Base-by-base conservation (phyloP, 2,797 vertebrate genomes). In the Sebastes taczanowskii region DNA sequence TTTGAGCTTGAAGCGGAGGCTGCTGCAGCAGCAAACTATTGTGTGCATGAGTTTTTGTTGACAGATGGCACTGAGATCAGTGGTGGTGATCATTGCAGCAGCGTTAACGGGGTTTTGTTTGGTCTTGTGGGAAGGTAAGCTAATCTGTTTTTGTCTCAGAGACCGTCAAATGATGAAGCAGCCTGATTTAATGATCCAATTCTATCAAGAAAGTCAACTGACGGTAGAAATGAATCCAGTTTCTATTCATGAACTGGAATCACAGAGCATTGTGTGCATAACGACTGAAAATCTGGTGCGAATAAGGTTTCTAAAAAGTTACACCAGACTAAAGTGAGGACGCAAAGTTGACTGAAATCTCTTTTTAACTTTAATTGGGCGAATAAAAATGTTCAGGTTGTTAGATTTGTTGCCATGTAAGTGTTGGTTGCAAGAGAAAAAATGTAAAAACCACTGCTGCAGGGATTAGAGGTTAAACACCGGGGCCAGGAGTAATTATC, bases 21-120 rank as follows among this genome's bases (percentile, higher is more conserved):
- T 42, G 83, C 74, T 60, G 77, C 60, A 13, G 85, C 56, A 75
- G 79, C 14, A 58, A 78, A 90, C 79, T 71, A 68, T 83, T 81
- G 78, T 79, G 74, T 25, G 23, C 38, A 25, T 1, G 11, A 69
- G 72, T 46, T n/a, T 83, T 69, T 82, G 81, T 78, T 78, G 77
- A 85, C 80, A 87, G 86, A 91, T 87, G 77, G 81, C 56, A 35
- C 72, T 7, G 71, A 49, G 73, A 83, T 85, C 67, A 80, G 87
- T 38, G 22, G 68, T 60, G 78, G 64, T 52, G 66, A 85, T 84
- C 64, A 63, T 74, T 46, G 56, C 73, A 69, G 83, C 77, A 71
- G 78, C 3, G 14, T 80, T 81, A 60, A 60, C 8, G 6, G 74
- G 64, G 35, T 80, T 70, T 84, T 80, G 68, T 61, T 83, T 73